Percentiles rank a stretch among this genome's conserved stretches.
phyloP scores from a whole-genome alignment of 2,888 invertebrate genomes.

The Clivina fossor region DNA sequence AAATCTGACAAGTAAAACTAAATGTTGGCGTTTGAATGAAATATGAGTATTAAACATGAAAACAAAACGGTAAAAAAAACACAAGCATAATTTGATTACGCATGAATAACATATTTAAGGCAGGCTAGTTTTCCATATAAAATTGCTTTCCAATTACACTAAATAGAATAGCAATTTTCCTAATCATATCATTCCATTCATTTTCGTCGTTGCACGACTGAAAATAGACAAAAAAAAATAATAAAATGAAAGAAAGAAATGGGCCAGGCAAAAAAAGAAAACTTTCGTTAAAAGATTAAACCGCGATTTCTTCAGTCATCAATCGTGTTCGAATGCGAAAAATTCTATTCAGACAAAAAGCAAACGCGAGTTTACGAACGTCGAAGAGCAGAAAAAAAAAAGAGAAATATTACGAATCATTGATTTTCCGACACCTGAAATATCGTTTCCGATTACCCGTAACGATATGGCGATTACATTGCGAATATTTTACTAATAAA shows the following conservation, averaged over 20 bases:
- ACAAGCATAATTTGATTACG: no score
- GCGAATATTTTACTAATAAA: constrained; percentile 15
- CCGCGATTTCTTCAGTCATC: constrained; percentile 14
- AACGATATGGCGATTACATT: constrained; percentile 20
- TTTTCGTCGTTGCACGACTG: constrained; percentile 15
- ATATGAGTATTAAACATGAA: no score
- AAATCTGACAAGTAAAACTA: no score
- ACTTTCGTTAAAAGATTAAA: constrained; percentile 26
- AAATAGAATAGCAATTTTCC: constrained; percentile 23
- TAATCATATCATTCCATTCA: constrained; percentile 14
- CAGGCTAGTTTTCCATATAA: no score
- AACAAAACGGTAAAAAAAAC: no score
- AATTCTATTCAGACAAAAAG: constrained; percentile 20
- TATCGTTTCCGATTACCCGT: constrained; percentile 18
- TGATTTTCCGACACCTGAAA: constrained; percentile 25
- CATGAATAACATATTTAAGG: no score
- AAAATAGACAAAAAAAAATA: constrained; percentile 21
- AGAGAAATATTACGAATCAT: constrained; percentile 23
- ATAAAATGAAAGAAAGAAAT: no score
- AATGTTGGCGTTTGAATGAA: no score
- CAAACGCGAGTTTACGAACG: no score
- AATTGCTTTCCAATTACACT: constrained; percentile 23
- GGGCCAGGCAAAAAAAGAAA: no score
- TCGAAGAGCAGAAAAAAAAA: constrained; percentile 23
- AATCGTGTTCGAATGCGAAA: not conserved